Evolutionary conservation across 2,888 invertebrate species (phyloP).

Genomic region (Cheilosia impressa): DNA sequence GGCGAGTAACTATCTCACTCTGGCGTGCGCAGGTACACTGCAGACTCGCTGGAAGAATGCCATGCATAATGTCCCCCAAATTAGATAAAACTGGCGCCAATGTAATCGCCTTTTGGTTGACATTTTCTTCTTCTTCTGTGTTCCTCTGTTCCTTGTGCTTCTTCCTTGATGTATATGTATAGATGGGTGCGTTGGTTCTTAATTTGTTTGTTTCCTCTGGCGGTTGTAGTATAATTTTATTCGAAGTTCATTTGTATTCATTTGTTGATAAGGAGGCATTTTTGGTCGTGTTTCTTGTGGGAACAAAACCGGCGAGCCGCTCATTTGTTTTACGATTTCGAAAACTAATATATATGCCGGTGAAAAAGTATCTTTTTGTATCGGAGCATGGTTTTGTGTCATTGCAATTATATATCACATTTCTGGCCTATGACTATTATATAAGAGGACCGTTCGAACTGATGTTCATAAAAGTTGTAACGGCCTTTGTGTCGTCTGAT

Average conservation of each 20-base stretch:
- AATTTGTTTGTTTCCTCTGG: conserved; percentile 1
- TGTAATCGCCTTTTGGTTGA: conserved; percentile 80
- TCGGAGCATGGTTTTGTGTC: conserved; percentile 35
- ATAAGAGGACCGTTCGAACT: too few relatives aligned
- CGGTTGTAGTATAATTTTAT: conserved; percentile 68
- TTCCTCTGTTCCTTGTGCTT: conserved; percentile 23
- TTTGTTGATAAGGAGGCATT: conserved; percentile 70
- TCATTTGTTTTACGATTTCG: conserved; percentile 43
- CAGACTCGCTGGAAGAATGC: conserved; percentile 79
- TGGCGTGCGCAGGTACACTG: conserved; percentile 55
- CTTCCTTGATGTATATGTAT: conserved; percentile 10
- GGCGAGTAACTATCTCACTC: conserved; percentile 54
- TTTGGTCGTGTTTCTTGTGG: conserved; percentile 42
- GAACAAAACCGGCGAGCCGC: conserved; percentile 37
- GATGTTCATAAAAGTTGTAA: too few relatives aligned
- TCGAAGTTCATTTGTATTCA: conserved; percentile 73
- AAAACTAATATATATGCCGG: conserved; percentile 14
- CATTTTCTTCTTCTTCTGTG: conserved; percentile 57
- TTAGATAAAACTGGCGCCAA: conserved; percentile 84
- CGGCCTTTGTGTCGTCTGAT: too few relatives aligned
- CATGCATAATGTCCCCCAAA: conserved; percentile 84
- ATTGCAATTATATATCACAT: not conserved
- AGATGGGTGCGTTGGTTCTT: conserved; percentile 19
- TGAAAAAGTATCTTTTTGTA: conserved; percentile 40
- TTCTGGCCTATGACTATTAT: too few relatives aligned